These are phyloP conservation scores for Calosoma granatense DNA, from an alignment of 1,140 invertebrate species.

Conservation along the genomic window DNA sequence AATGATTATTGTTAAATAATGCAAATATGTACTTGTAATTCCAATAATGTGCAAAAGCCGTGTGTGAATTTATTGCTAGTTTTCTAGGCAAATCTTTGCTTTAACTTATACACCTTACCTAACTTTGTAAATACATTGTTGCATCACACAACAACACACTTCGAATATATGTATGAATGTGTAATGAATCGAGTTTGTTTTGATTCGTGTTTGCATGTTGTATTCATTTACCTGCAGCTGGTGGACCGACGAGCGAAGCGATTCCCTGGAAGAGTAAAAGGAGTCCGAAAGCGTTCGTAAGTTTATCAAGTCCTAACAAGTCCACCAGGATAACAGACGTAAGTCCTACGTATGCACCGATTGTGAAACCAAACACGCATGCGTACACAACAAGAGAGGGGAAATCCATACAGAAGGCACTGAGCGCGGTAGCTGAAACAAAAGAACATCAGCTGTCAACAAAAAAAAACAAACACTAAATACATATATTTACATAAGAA, in stretches of 20 bases:
- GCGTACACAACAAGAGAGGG: slow-evolving; percentile 63
- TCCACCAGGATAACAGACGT: slow-evolving; percentile 86
- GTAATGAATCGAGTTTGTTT: background rate
- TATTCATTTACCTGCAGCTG: slow-evolving; percentile 63
- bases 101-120: background rate
- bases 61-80: background rate
- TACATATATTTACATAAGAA: slow-evolving; percentile 10
- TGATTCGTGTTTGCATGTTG: background rate
- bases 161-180: no score
- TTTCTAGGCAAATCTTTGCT: background rate
- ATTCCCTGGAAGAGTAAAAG: slow-evolving; percentile 85
- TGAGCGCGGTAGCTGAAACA: slow-evolving; percentile 66
- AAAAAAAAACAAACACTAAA: slow-evolving; percentile 19
- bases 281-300: slow-evolving; percentile 90
- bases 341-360: slow-evolving; percentile 85
- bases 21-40: no score
- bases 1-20: no score
- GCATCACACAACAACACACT: no score
- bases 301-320: slow-evolving; percentile 70
- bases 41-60: no score
- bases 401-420: slow-evolving; percentile 61
- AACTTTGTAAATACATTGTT: no score
- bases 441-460: slow-evolving; percentile 29
- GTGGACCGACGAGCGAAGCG: slow-evolving; percentile 79
- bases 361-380: slow-evolving; percentile 75